A percentile compares a stretch with the other conserved stretches of the same genome.
phyloP scores from a whole-genome alignment of 2,797 vertebrate genomes.

The Scolopax bukidnonensis region DNA sequence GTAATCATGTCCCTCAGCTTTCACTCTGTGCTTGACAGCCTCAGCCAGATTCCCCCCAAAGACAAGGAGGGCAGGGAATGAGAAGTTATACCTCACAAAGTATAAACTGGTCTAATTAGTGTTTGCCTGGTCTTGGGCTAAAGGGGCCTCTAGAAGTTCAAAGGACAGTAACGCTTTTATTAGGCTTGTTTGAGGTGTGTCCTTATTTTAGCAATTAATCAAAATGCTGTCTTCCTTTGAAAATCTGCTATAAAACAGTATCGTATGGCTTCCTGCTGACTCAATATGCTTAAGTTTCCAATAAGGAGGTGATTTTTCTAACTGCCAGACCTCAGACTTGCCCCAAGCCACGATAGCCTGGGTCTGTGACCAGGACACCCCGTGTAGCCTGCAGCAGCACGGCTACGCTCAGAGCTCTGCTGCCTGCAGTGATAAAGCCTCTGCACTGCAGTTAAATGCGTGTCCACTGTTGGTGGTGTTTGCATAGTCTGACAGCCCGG shows the following conservation, averaged over 20 bases:
- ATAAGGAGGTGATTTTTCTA: not conserved
- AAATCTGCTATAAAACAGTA: not conserved
- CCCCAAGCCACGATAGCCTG: not conserved
- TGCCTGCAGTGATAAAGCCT: not conserved
- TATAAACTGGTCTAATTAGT: not conserved
- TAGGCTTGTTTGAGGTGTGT: not conserved
- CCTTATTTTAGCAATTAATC: not conserved
- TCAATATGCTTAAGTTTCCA: not conserved
- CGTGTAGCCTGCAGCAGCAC: not conserved
- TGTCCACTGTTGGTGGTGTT: not conserved
- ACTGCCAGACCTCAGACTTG: not conserved
- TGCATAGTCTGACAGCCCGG: not conserved
- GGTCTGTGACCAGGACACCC: not conserved
- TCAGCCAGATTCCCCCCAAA: not conserved
- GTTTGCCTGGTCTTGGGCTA: not conserved
- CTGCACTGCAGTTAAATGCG: not conserved
- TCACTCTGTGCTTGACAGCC: not conserved
- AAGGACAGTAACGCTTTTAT: not conserved
- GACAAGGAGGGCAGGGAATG: not conserved
- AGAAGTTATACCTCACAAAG: not conserved
- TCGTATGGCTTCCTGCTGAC: not conserved
- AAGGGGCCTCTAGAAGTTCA: not conserved
- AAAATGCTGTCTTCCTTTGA: not conserved
- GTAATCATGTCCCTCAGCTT: constrained; percentile 56
- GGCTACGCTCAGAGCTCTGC: not conserved